Percentiles rank a stretch among this genome's conserved stretches.
Evolutionary conservation across 2,888 invertebrate genomes (phyloP).

Genomic region (Drosophila formosana): DNA sequence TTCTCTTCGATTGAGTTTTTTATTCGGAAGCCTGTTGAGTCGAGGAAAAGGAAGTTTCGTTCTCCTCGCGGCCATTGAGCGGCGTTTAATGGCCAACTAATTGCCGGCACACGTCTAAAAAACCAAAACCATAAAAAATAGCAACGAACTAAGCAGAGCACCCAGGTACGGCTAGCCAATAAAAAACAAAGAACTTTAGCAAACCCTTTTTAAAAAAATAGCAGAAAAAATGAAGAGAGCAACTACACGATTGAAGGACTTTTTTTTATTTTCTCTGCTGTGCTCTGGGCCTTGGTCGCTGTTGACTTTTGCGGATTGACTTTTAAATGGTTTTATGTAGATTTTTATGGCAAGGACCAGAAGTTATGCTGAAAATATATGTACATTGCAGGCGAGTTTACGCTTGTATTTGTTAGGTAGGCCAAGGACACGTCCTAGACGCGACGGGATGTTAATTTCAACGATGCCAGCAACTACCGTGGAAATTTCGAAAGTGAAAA

Average conservation of each 20-base stretch:
- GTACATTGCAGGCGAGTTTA: background rate
- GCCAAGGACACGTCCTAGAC: slow-evolving; percentile 57
- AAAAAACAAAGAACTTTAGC: slow-evolving; percentile 14
- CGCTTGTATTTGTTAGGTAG: slow-evolving; percentile 51
- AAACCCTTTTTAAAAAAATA: slow-evolving; percentile 66
- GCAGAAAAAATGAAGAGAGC: slow-evolving; percentile 30
- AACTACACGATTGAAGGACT: background rate
- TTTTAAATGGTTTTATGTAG: slow-evolving; percentile 81
- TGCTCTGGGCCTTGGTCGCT: background rate
- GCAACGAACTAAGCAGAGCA: slow-evolving; percentile 12
- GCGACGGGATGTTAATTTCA: slow-evolving; percentile 71
- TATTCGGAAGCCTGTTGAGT: slow-evolving; percentile 46
- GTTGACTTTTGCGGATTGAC: slow-evolving; percentile 80
- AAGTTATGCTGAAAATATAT: slow-evolving; percentile 57
- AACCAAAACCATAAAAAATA: slow-evolving; percentile 49
- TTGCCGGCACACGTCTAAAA: slow-evolving; percentile 76
- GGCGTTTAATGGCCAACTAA: slow-evolving; percentile 61
- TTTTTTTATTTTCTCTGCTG: slow-evolving; percentile 10
- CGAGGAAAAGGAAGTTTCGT: slow-evolving; percentile 3
- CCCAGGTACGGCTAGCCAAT: slow-evolving; percentile 23
- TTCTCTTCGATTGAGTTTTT: slow-evolving; percentile 47
- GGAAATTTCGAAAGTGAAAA: slow-evolving; percentile 76
- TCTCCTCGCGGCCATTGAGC: slow-evolving; percentile 34
- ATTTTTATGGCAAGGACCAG: slow-evolving; percentile 71
- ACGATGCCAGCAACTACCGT: slow-evolving; percentile 64